Evolutionary conservation across 2,888 invertebrate genomes (phyloP).

Genomic region (Caenorhabditis wallacei): DNA sequence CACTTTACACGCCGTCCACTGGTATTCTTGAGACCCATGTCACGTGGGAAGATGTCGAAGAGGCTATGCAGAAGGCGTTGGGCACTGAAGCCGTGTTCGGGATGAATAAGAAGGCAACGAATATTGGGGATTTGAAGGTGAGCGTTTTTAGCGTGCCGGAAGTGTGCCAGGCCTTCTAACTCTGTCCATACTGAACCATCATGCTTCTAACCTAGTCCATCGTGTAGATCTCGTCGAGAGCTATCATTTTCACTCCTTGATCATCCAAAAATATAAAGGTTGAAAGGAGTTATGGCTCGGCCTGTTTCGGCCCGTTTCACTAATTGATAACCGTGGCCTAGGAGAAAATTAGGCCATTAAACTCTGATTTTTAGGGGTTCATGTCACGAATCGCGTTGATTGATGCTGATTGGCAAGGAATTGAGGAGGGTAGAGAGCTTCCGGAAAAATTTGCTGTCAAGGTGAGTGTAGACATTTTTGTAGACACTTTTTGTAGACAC

Average conservation of each 20-base stretch:
- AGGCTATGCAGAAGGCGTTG: conserved; percentile 26
- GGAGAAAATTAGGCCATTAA: no score
- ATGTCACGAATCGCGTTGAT: conserved; percentile 60
- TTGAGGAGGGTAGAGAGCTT: not conserved
- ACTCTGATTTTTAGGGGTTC: conserved; percentile 53
- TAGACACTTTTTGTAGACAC: no score
- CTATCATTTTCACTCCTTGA: no score
- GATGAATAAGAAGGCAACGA: conserved; percentile 27
- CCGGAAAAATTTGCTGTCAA: conserved; percentile 60
- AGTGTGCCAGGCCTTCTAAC: no score
- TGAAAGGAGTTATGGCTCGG: no score
- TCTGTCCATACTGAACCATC: no score
- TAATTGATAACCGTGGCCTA: no score
- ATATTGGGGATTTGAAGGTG: conserved; percentile 42
- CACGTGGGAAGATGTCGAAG: conserved; percentile 52
- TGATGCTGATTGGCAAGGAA: conserved; percentile 57
- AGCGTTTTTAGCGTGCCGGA: not conserved
- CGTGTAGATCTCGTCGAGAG: no score
- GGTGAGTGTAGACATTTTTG: no score
- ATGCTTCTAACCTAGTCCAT: no score
- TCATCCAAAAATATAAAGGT: no score
- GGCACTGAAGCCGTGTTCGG: conserved; percentile 31
- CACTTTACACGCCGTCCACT: conserved; percentile 9
- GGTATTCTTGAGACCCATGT: conserved; percentile 55
- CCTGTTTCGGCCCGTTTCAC: no score